Evolutionary conservation across 2,113 vertebrate genomes (phyloP), one percentile per base, ranked within the genome.

Genomic region (Nycticebus coucang): DNA sequence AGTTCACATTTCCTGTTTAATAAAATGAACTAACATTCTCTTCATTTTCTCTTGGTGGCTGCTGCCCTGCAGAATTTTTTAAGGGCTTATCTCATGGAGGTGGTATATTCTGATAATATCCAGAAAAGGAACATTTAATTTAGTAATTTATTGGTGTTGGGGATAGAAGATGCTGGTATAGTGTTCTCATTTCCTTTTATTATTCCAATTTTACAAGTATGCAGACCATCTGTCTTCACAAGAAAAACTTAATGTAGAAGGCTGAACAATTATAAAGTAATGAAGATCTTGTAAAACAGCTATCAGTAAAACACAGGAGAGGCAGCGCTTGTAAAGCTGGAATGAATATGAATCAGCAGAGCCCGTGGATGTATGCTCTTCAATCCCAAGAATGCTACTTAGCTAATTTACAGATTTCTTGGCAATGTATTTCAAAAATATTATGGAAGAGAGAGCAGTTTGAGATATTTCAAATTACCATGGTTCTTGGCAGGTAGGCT

Each of bases 261-360:
- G 72, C n/a, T 35, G 72, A 95, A 92, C 84, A 95, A 95, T 97
- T 93, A 89, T 12, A 60, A 82, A 90, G 77, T 66, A 94, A 95
- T 91, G 92, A 96, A 90, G 86, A 75, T 79, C 89, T 94, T 97
- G 57, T 95, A 77, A 95, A 95, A 86, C 8, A 86, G 71, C 53
- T 64, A 83, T 87, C 45, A 80, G 90, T 59, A 79, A 89, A 75
- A 60, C 71, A 55, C 77, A 55, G 74, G 86, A 55, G 53, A 66
- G 59, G 45, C 85, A 37, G 60, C 21, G 5, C 85, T 80, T 89
- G 87, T 66, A 33, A 79, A 68, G 35, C 19, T 33, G 37, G 62
- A 77, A 33, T 68, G 60, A 75, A 57, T 75, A 13, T 9, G 79
- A 91, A 55, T 87, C 83, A 69, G 28, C 60, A 79, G 55, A 81